Base-by-base conservation (phyloP, 2,888 invertebrate species). In the Andricus curvator region DNA sequence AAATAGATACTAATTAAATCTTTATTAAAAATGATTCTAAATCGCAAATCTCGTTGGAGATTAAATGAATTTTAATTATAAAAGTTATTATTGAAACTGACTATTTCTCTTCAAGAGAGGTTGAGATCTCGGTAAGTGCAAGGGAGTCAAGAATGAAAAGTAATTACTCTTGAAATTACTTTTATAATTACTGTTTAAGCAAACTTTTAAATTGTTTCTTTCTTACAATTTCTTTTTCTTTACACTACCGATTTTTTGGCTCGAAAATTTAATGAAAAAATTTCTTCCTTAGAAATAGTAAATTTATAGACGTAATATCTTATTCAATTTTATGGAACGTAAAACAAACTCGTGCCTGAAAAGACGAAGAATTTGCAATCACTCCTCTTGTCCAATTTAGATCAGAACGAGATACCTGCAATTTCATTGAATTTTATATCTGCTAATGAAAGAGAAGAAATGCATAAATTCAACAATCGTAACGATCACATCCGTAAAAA, bases 111-210 rank as follows among this genome's bases (percentile, higher is more conserved):
- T 74, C 74, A 56, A 74, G 74, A 56, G 48, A 68, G 48, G 44
- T 68, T 68, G n/a, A 48, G 17, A 20, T 25, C 68, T 48, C 9
- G 48, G 11, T 74, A 51, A 33, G 33, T 56, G 8, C 44, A 68
- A n/a, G 17, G 8, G 17, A 56, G 33, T 56, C 22, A 74, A 74
- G 74, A 74, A 56, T 74, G 56, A 60, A n/a, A 29, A 20, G 29
- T 51, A 70, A 70, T 70, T 70, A 70, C 51, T 70, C 37, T 20
- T 74, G 51, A 13, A 74, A 74, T 74, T 74, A 74, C 74, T 56
- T 74, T 56, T 74, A n/a, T 74, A 74, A 74, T 74, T 51, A 74
- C 56, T 56, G 33, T 56, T 60, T 51, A 60, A 74, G 33, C 51
- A 74, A 51, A 33, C 33, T 56, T 74, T 70, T 17, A 29, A 70